Evolutionary conservation across 2,888 invertebrate genomes (phyloP).

Genomic region (Andrena camellia): DNA sequence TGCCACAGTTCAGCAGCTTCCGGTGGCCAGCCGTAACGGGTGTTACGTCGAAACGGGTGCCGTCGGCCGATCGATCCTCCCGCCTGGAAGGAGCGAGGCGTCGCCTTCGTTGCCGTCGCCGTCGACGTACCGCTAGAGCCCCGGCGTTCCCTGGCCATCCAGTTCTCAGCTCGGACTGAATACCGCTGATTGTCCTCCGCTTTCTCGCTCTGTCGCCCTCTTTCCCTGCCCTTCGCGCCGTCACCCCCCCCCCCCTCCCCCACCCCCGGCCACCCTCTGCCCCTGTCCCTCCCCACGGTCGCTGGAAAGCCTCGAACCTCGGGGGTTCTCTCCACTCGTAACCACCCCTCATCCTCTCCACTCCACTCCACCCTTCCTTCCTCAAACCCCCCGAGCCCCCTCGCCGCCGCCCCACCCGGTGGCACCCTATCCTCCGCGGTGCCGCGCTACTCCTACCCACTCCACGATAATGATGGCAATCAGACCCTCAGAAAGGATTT

Average conservation of each 20-base stretch:
- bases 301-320: slow-evolving; percentile 56
- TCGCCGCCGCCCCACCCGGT: slow-evolving; percentile 59
- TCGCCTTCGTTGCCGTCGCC: slow-evolving; percentile 48
- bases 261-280: slow-evolving; percentile 28
- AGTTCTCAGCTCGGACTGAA: slow-evolving; percentile 79
- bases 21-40: slow-evolving; percentile 68
- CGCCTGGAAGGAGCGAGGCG: slow-evolving; percentile 61
- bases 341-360: slow-evolving; percentile 69
- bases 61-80: slow-evolving; percentile 73
- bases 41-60: slow-evolving; percentile 71
- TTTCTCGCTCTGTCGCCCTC: slow-evolving; percentile 71
- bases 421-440: slow-evolving; percentile 75
- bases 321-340: slow-evolving; percentile 64
- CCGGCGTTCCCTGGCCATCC: slow-evolving; percentile 67
- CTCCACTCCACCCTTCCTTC: slow-evolving; percentile 62
- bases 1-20: slow-evolving; percentile 73
- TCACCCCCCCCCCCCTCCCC: too few relatives aligned
- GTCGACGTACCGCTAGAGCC: slow-evolving; percentile 56
- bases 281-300: slow-evolving; percentile 37
- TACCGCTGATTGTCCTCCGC: slow-evolving; percentile 83
- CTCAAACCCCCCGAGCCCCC: neutral
- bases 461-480: slow-evolving; percentile 85
- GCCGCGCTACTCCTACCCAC: slow-evolving; percentile 82
- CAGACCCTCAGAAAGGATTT: slow-evolving; percentile 85
- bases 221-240: slow-evolving; percentile 42